Evolutionary conservation across 2,113 vertebrate genomes (phyloP).

Genomic region (Xenus cinereus): DNA sequence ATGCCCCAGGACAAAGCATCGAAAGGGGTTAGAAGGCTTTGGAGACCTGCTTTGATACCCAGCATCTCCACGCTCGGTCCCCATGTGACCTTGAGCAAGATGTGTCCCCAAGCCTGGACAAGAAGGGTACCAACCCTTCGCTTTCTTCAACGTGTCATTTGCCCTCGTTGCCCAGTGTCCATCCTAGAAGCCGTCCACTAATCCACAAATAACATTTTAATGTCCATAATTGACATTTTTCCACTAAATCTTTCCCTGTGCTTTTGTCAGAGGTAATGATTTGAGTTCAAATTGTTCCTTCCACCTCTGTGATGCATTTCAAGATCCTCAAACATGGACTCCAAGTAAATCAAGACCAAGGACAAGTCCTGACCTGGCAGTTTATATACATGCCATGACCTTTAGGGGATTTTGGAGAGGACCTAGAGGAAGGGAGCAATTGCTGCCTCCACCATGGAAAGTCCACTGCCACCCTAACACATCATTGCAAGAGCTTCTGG

Average conservation of each 20-base stretch:
- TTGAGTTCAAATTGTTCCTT: background rate
- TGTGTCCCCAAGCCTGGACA: rapidly evolving
- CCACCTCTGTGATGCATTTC: rapidly evolving
- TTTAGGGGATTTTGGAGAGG: background rate
- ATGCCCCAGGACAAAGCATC: background rate
- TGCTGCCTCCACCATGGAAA: background rate
- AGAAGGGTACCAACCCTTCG: background rate
- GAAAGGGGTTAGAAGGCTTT: background rate
- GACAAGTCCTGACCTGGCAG: background rate
- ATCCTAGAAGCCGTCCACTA: background rate
- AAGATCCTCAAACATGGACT: background rate
- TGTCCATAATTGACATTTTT: background rate
- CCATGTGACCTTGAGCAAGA: rapidly evolving
- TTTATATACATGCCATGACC: rapidly evolving
- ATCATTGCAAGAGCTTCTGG: background rate
- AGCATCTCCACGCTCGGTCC: rapidly evolving
- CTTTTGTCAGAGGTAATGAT: background rate
- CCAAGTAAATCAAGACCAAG: background rate
- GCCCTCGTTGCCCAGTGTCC: background rate
- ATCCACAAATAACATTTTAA: background rate
- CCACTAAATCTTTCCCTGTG: background rate
- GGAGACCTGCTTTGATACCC: rapidly evolving
- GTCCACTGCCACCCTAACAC: background rate
- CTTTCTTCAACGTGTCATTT: background rate
- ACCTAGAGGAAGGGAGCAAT: background rate